Base-by-base conservation (phyloP, 2,113 vertebrate species). In the Oostethus manadensis region DNA sequence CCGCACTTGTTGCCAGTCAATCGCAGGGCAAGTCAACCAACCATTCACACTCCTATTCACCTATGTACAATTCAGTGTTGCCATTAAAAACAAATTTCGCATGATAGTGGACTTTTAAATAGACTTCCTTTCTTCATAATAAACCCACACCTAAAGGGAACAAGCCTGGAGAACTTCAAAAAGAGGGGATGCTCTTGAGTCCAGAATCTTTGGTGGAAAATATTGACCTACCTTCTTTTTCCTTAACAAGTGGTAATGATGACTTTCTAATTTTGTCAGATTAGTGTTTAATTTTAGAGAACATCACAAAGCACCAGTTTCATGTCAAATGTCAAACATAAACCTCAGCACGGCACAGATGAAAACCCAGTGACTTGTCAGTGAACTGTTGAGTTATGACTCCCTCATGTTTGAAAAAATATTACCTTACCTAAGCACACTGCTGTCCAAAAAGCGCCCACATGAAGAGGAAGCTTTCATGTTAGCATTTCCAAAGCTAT, bases 401-500 rank as follows among this genome's bases (percentile, higher is more conserved):
- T 62, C 50, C 55, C 49, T 68, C 35, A 65, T 62, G 66, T 73
- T 67, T 76, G 42, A 43, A 49, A 77, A 69, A 73, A 73, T 64
- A 67, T 80, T 70, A 55, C 56, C 51, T 73, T 67, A 72, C 63
- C 66, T 65, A 73, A 76, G 56, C 60, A 55, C 40, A 48, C 46
- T 45, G 48, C 59, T 35, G n/a, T 74, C 71, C 73, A 76, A 75
- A 69, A 73, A 73, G 63, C 58, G 23, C 47, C 71, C 76, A 76
- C 69, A 62, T 71, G 58, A 66, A 71, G 70, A 55, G 74, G 51
- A 84, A 65, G 58, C 40, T 66, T 73, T 74, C 53, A 70, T 83
- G 60, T 84, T 76, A 70, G 64, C 63, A 53, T 73, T 75, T 71
- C 57, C 59, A 60, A 70, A 81, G 62, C 66, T 74, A 79, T 83